Base-by-base conservation (phyloP, 1,140 invertebrate species). In the Babylonia areolata region DNA sequence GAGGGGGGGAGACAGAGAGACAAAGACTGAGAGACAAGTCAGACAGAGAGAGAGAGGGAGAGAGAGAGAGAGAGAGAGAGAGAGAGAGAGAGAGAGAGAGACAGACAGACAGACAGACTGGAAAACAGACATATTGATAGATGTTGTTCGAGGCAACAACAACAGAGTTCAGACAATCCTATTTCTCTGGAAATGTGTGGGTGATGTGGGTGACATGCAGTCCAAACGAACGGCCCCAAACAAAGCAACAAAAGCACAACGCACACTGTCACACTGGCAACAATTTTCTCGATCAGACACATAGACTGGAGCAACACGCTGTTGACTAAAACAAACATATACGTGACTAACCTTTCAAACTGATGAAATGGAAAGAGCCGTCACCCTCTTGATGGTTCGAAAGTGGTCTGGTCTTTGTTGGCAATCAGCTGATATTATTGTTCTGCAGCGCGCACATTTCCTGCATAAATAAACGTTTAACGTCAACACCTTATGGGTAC, bases 401-500 rank as follows among this genome's bases (percentile, higher is more conserved):
- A 77, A 77, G 3, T 77, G 11, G 75, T 77, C 35, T 77, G 46
- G 2, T 35, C 33, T 84, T 84, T 84, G 33, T 83, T 71, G n/a
- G 54, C 81, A 83, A 46, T 46, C 82, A 84, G 82, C 64, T 84
- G 82, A 35, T 42, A 84, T n/a, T 84, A 37, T 40, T 69, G 54
- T n/a, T 69, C 58, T 82, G 54, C 33, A 28, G 54, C 28, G 80
- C 51, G 81, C 81, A 37, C 81, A 82, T 54, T 69, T 82, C 81
- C 81, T 69, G 51, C 64, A 80, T 80, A 80, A 80, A 80, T 80
- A 80, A 80, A 82, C 54, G 20, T 33, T 11, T 46, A 23, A 46
- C 40, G 51, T 84, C 82, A 73, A 73, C 64, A 46, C 28, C 15
- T 40, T 73, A 39, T 88, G 81, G 51, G 51, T 86, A 84, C 85